These are phyloP conservation scores for Schizaphis graminum DNA, from an alignment of 2,888 invertebrate species.

Conservation along the genomic window DNA sequence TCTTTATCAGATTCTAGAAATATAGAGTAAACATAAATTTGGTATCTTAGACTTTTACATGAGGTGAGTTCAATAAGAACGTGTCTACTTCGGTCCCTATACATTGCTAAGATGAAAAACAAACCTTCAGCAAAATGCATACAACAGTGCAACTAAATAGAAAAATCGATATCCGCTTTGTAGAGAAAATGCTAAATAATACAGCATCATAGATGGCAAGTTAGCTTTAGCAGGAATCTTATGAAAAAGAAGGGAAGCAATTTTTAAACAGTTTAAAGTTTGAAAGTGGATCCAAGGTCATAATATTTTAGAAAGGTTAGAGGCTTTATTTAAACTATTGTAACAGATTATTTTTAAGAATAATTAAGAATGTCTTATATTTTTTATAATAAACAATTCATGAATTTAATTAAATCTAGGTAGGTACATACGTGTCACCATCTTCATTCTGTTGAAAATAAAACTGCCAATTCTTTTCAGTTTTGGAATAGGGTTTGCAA, in stretches of 20 bases:
- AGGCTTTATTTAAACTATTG: not conserved
- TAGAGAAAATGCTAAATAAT: not conserved
- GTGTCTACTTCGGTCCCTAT: not conserved
- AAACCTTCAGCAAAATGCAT: not conserved
- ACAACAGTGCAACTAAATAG: not conserved
- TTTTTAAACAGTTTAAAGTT: not conserved
- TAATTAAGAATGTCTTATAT: not conserved
- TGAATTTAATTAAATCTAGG: not conserved
- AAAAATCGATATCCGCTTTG: not conserved
- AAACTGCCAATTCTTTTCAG: slow-evolving; percentile 74
- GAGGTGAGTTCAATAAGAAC: not conserved
- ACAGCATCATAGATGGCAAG: not conserved
- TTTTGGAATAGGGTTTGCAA: slow-evolving; percentile 69
- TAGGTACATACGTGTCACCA: slow-evolving; percentile 90
- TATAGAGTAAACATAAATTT: not conserved
- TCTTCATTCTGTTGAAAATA: slow-evolving; percentile 85
- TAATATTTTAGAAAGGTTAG: not conserved
- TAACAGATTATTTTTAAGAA: not conserved
- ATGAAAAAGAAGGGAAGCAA: not conserved
- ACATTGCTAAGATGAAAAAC: not conserved
- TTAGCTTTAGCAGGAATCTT: not conserved
- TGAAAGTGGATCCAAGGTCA: not conserved
- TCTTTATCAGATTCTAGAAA: not conserved
- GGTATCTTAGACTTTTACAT: not conserved
- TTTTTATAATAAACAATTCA: not conserved